Evolutionary conservation across 2,888 invertebrate genomes (phyloP).

Genomic region (Erpobdella octoculata): DNA sequence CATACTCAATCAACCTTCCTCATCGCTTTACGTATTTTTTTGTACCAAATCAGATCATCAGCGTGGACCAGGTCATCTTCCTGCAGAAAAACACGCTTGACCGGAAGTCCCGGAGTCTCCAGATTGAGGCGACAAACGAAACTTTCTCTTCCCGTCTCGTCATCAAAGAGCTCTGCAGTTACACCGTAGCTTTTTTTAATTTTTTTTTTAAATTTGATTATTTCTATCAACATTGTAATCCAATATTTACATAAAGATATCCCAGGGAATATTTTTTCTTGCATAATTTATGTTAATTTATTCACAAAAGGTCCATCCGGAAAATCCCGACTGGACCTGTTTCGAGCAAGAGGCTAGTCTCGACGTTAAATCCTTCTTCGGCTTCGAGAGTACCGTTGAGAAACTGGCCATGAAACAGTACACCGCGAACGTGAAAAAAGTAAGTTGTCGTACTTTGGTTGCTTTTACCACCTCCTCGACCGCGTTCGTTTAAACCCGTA

Average conservation of each 20-base stretch:
- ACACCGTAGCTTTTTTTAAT: constrained; percentile 64
- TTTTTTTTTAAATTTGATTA: background rate
- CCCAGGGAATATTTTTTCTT: too few relatives aligned
- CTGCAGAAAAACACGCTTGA: constrained; percentile 81
- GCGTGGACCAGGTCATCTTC: constrained; percentile 80
- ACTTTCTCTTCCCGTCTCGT: constrained; percentile 74
- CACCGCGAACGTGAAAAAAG: constrained; percentile 72
- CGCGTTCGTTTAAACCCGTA: background rate
- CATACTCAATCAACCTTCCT: too few relatives aligned
- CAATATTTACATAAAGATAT: too few relatives aligned
- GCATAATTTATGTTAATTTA: background rate
- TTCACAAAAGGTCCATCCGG: constrained; percentile 70
- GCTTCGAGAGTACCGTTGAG: constrained; percentile 85
- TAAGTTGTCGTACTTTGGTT: constrained; percentile 42
- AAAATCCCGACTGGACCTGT: constrained; percentile 87
- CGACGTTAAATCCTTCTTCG: constrained; percentile 88
- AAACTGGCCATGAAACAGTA: constrained; percentile 93
- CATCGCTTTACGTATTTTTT: too few relatives aligned
- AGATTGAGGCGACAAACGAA: constrained; percentile 85
- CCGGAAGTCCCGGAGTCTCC: constrained; percentile 66
- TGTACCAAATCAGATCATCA: constrained; percentile 78
- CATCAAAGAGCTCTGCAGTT: constrained; percentile 78
- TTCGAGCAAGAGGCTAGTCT: constrained; percentile 85
- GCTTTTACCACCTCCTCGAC: background rate
- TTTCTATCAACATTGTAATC: too few relatives aligned